Percentiles rank a stretch among this genome's conserved stretches.
Evolutionary conservation across 2,113 vertebrate genomes (phyloP).

Genomic region (Gavia stellata): DNA sequence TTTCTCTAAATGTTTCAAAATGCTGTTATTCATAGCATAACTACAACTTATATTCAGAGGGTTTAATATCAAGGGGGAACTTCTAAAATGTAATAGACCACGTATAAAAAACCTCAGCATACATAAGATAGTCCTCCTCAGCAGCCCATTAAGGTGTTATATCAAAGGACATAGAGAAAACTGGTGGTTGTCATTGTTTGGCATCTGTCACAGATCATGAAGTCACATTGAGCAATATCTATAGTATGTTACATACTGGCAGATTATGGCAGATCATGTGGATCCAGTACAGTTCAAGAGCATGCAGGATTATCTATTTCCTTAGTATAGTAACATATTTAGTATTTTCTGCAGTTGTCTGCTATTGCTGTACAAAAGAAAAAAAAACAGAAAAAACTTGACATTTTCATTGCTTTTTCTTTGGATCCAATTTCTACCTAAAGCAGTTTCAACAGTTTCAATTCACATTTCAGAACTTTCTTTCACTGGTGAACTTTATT

Average conservation of each 20-base stretch:
- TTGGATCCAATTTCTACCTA: background rate
- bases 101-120: background rate
- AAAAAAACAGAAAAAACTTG: background rate
- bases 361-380: background rate
- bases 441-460: background rate
- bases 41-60: background rate
- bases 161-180: background rate
- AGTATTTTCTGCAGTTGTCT: background rate
- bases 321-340: background rate
- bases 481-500: background rate
- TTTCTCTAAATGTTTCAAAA: background rate
- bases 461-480: background rate
- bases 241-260: background rate
- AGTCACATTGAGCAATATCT: background rate
- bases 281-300: background rate
- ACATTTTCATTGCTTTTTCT: background rate
- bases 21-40: background rate
- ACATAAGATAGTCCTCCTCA: background rate
- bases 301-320: background rate
- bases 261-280: background rate
- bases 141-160: background rate
- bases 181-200: background rate
- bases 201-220: background rate
- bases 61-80: background rate
- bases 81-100: background rate